Base-by-base conservation (phyloP, 1,140 invertebrate species). In the Calephelis nemesis region DNA sequence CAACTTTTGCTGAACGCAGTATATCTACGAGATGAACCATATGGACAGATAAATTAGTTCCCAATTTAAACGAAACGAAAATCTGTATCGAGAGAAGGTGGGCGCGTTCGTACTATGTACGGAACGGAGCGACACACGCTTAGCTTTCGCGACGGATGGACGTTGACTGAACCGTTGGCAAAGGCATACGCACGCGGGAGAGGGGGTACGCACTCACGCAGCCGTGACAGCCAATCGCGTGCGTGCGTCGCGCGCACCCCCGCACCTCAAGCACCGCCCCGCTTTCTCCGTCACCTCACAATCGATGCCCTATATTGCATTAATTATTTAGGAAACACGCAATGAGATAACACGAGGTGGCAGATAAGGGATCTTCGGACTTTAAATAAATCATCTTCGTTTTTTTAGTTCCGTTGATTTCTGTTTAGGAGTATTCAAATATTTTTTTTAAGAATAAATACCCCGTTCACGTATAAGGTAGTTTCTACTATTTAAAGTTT, bases 1-100 rank as follows among this genome's bases (percentile, higher is more conserved):
- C 92, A 91, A 92, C 85, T 82, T 92, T 92, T 85, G 88, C 90
- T 82, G 92, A 91, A 83, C 92, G 92, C 75, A 92, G 92, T 74
- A 92, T 92, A 88, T 92, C 92, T 91, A 92, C 92, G 79, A 92
- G 90, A 85, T 92, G 92, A 91, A 92, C 92, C 92, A 92, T 92
- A 92, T 90, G 92, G 92, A 91, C 87, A 87, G 88, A 83, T 92
- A 80, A 86, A 78, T 83, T 84, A 82, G 77, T 84, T 72, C 73
- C 77, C 85, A 83, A 79, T 81, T 67, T 72, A 78, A 83, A 79
- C 67, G 62, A 91, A 90, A 85, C 75, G 83, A 72, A 67, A 72
- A 73, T 64, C 67, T 70, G 73, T 63, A 79, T 72, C 74, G 79
- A 79, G 76, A 76, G 75, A 71, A 76, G 75, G 63, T 65, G 73